Percentiles rank a stretch among this genome's conserved stretches.
Evolutionary conservation across 2,888 invertebrate species (phyloP).

Genomic region (Cryptocephalus moraei): DNA sequence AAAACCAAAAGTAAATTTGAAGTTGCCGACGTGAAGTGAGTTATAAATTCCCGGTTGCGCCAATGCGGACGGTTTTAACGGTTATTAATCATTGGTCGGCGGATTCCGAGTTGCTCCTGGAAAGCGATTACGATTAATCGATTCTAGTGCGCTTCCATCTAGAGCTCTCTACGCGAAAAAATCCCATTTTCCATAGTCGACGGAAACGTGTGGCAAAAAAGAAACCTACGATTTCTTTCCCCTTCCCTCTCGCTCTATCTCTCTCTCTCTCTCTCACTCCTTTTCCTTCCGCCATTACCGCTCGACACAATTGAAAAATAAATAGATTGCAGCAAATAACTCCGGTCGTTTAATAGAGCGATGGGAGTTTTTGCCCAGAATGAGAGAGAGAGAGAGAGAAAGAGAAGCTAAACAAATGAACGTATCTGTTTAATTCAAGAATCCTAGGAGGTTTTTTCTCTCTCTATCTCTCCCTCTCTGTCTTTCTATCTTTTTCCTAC

Average conservation of each 20-base stretch:
- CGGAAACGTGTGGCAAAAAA: neutral
- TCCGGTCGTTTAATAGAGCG: conserved; percentile 20
- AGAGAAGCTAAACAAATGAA: neutral
- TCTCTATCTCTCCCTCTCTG: neutral
- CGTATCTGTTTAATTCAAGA: conserved; percentile 1
- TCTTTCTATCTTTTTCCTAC: too few species aligned
- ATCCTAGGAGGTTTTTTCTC: neutral
- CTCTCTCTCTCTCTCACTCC: too few species aligned
- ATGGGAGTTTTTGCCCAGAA: conserved; percentile 21
- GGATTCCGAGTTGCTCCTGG: conserved; percentile 12
- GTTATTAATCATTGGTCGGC: conserved; percentile 14
- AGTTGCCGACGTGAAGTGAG: too few species aligned
- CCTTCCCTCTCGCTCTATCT: conserved; percentile 14
- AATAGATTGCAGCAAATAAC: conserved; percentile 17
- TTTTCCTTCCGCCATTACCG: conserved; percentile 16
- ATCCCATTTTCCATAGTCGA: conserved; percentile 15
- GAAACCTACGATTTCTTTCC: too few species aligned
- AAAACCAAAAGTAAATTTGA: too few species aligned
- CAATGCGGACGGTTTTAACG: conserved; percentile 7
- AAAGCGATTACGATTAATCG: conserved; percentile 22
- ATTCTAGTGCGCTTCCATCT: conserved; percentile 20
- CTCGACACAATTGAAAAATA: conserved; percentile 11
- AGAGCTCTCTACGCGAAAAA: conserved; percentile 14
- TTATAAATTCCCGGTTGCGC: too few species aligned
- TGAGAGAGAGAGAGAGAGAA: conserved; percentile 3